Percentiles rank a stretch among this genome's conserved stretches.
Evolutionary conservation across 1,140 invertebrate species (phyloP).

Genomic region (Drosophila nasuta): DNA sequence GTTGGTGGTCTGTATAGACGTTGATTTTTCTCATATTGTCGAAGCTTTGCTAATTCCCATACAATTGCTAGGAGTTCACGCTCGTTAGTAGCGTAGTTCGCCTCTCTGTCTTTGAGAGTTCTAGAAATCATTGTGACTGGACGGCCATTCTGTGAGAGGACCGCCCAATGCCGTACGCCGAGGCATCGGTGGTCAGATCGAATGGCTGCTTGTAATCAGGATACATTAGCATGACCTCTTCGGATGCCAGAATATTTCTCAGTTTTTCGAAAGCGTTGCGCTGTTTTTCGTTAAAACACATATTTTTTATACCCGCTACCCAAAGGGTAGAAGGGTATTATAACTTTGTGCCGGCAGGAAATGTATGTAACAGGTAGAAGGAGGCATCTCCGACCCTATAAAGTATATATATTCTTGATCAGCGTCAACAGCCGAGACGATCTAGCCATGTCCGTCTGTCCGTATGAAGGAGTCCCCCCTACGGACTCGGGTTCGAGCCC

Average conservation of each 20-base stretch:
- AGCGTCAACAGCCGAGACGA: no score
- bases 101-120: background rate
- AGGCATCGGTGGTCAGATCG: constrained; percentile 3
- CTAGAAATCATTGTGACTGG: constrained; percentile 10
- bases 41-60: constrained; percentile 1
- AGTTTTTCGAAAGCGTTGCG: background rate
- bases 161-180: background rate
- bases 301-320: no score
- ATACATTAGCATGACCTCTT: constrained; percentile 6
- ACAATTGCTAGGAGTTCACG: no score
- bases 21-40: constrained; percentile 16
- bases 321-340: no score
- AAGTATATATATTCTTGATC: no score
- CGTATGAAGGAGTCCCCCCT: no score
- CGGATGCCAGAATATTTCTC: background rate
- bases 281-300: background rate
- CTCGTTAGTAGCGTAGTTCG: constrained; percentile 13
- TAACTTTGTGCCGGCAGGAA: no score
- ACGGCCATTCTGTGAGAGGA: background rate
- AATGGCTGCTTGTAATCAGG: constrained; percentile 12
- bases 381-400: no score
- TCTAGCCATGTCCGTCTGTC: no score
- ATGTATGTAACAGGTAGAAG: no score
- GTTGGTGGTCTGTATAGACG: constrained; percentile 10
- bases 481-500: no score